phyloP scores from a whole-genome alignment of 2,888 invertebrate species.

The Stenurella melanura region DNA sequence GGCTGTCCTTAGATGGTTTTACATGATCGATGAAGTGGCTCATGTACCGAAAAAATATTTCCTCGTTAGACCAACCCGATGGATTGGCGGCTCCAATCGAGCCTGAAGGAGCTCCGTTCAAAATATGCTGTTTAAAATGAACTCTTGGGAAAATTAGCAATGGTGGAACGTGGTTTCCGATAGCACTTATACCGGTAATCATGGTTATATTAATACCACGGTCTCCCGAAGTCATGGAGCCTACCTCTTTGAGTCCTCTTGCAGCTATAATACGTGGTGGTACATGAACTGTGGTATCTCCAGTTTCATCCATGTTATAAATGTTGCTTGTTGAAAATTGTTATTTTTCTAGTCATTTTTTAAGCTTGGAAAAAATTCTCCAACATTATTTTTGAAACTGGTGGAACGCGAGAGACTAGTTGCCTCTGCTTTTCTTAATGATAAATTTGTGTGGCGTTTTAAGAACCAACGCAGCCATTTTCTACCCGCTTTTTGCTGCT shows the following conservation, averaged over 20 bases:
- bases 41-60: slow-evolving; percentile 52
- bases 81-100: slow-evolving; percentile 52
- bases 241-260: too few species aligned
- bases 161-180: slow-evolving; percentile 57
- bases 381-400: slow-evolving; percentile 30
- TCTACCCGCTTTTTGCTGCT: too few species aligned
- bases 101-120: not conserved
- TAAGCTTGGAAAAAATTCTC: slow-evolving; percentile 29
- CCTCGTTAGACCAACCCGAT: slow-evolving; percentile 49
- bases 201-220: too few species aligned
- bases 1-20: not conserved
- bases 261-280: too few species aligned
- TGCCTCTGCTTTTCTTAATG: slow-evolving; percentile 34
- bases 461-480: too few species aligned
- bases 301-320: too few species aligned
- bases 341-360: too few species aligned
- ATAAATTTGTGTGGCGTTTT: slow-evolving; percentile 1
- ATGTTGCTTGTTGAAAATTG: too few species aligned
- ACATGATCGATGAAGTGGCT: slow-evolving; percentile 39
- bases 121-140: slow-evolving; percentile 42
- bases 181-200: slow-evolving; percentile 47
- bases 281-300: too few species aligned
- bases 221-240: too few species aligned
- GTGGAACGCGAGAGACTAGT: slow-evolving; percentile 37
- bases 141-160: slow-evolving; percentile 58